Base-by-base conservation (phyloP, 2,888 invertebrate species). In the Autographa gamma region DNA sequence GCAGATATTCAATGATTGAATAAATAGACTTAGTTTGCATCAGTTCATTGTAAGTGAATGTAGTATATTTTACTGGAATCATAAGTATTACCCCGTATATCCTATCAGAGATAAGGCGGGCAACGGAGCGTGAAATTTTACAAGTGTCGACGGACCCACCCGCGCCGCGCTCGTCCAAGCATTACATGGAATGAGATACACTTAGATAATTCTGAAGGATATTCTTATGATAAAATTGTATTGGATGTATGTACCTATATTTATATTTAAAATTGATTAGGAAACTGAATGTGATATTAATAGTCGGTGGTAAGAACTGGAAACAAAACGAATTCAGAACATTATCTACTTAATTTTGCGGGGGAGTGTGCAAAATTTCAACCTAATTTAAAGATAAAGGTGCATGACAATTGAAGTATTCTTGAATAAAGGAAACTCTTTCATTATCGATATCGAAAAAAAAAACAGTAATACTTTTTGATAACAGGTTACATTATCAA, bases 41-140 rank as follows among this genome's bases (percentile, higher is more conserved):
- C 61, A 60, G 78, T 77, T 78, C 67, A 77, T 68, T 73, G 52
- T 63, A 7, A 73, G 48, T 66, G 66, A 70, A 71, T 69, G 60
- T 18, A 18, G 43, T 18, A 73, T 81, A 81, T 70, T 76, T 74
- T 68, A 81, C 62, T 72, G 71, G 71, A 76, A 74, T 63, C 74
- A 65, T 82, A 84, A 70, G 74, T 80, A 74, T 80, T 73, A 74
- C 79, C 82, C 84, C 79, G 76, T 79, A 79, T 79, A 85, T 84
- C 79, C 82, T 79, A 58, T 82, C 77, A 85, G 79, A 87, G 89
- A 91, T 90, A 91, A 87, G 86, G 81, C 73, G 84, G 68, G 76
- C 88, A 90, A 86, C 89, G 83, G 84, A 86, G 89, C 92, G 91
- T 90, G 92, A 92, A 93, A 93, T 93, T 90, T 90, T 90, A 91